Conservation (phyloP, 2,797 vertebrate genomes). For the Sebastes matsubarae region DNA sequence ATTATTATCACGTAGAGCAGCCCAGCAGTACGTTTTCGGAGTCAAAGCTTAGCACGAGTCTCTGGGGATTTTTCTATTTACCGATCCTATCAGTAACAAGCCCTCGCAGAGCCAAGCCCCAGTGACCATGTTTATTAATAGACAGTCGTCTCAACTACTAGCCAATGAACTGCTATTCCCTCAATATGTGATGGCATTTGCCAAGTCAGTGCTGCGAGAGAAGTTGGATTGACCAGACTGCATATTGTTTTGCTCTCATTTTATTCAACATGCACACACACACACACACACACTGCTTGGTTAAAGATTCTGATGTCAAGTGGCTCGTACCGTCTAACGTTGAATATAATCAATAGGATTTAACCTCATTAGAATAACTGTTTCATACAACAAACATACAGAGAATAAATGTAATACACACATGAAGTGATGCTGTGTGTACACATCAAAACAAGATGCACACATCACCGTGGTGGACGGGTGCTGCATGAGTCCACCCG, state of each 20-base stretch:
- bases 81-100: slow-evolving; percentile 52
- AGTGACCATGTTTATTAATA: slow-evolving; percentile 62
- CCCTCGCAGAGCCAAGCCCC: slow-evolving; percentile 41
- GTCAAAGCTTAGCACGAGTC: slow-evolving; percentile 38
- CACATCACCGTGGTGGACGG: slow-evolving; percentile 14
- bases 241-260: slow-evolving; percentile 14
- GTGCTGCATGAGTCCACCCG: slow-evolving; percentile 25
- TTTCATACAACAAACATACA: not conserved
- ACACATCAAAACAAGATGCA: slow-evolving; percentile 57
- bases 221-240: slow-evolving; percentile 12
- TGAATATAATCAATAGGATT: not conserved
- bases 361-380: not conserved
- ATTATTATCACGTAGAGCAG: slow-evolving; percentile 40
- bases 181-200: slow-evolving; percentile 39
- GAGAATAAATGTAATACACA: not conserved
- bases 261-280: not conserved
- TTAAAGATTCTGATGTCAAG: not conserved
- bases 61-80: slow-evolving; percentile 57
- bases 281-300: not conserved
- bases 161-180: slow-evolving; percentile 40
- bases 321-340: not conserved
- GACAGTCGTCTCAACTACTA: slow-evolving; percentile 32
- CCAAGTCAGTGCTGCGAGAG: slow-evolving; percentile 16
- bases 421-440: slow-evolving; percentile 10
- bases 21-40: slow-evolving; percentile 16